Base-by-base conservation (phyloP, 2,113 vertebrate species). In the Protomyctophum bolini region DNA sequence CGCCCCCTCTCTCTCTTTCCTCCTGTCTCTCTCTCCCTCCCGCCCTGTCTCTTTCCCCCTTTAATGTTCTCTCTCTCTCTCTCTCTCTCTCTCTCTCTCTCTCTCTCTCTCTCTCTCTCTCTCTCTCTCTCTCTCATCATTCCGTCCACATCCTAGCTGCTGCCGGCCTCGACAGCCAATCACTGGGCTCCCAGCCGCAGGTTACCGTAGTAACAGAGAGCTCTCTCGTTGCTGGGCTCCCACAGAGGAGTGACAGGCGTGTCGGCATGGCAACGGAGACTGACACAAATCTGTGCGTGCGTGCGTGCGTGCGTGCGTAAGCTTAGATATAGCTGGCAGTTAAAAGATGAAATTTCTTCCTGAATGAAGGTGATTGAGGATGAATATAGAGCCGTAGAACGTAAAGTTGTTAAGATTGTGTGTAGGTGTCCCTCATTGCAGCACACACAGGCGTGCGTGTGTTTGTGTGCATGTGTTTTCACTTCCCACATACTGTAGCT, bases 191-290 rank as follows among this genome's bases (percentile, higher is more conserved):
- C 75, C 45, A 71, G 71, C 77, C 11, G 14, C 68, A 72, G 75
- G 89, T 93, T 92, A 87, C 90, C 90, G 63, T 91, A 86, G 91
- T 88, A 91, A 93, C 92, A 89, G 82, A 47, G 84, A 85, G 80
- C 82, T 72, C 72, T 79, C 60, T 77, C 81, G 52, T 77, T 79
- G 72, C 75, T 67, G 46, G 3, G 76, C 83, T 75, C 52, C 33
- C 58, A 54, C 77, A 52, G 73, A 82, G 77, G 66, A 77, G 66
- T 79, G 86, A 88, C 83, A 87, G 75, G 58, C 59, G 1, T 79
- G 79, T 88, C 7, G 78, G 83, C 83, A 83, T 86, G 83, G 82
- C 47, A 85, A 86, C 88, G 9, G 57, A 66, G 72, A 76, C 68
- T 70, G 72, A 85, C 80, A 79, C 59, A 66, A 67, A 69, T 70